Evolutionary conservation across 92 coral and sea anemone genomes (phyloP), one percentile per base, ranked within the genome.

Genomic region (Galaxea fascicularis): DNA sequence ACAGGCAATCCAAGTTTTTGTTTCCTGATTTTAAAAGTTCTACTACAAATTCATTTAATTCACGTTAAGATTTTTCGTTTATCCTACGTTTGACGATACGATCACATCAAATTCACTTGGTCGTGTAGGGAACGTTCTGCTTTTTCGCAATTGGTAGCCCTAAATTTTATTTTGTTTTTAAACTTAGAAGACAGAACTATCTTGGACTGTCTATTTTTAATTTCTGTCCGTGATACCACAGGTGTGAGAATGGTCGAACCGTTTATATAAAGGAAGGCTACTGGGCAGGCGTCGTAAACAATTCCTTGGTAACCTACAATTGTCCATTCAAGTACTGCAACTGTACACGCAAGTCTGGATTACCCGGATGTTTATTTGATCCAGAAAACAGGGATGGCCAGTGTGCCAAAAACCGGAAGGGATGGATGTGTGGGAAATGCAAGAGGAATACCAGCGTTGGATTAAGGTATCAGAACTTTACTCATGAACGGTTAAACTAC

Each of bases 361-460:
- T 84, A 25, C 87, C 89, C 15, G 98, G 97, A 22, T 97, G 98
- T 53, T 62, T 74, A 49, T 90, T 91, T 28, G 92, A 93, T 74
- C 90, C 91, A 10, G 14, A 44, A 28, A 76, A 89, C 91, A 66
- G 54, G 27, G 60, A 82, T 58, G 74, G 65, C n/a, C 95, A 90
- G 88, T 97, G 99, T 54, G 90, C 93, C 0, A 49, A 82, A 16
- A 87, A 90, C 69, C 89, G 99, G 17, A 76, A 66, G 71, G 99
- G 99, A 3, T 65, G 80, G 74, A 82, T 97, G 54, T 97, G 99
- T 79, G 99, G 99, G 4, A 63, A 88, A 41, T 97, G 99, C 65
- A 65, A 79, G 30, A 70, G 76, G 18, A 89, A 85, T 20, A 77
- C 88, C 21, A 92, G 95, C 26, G 99, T 97, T 20, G 98, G 97